Evolutionary conservation across 2,888 invertebrate genomes (phyloP), one percentile per base, ranked within the genome.

Genomic region (Leptinotarsa juncta): DNA sequence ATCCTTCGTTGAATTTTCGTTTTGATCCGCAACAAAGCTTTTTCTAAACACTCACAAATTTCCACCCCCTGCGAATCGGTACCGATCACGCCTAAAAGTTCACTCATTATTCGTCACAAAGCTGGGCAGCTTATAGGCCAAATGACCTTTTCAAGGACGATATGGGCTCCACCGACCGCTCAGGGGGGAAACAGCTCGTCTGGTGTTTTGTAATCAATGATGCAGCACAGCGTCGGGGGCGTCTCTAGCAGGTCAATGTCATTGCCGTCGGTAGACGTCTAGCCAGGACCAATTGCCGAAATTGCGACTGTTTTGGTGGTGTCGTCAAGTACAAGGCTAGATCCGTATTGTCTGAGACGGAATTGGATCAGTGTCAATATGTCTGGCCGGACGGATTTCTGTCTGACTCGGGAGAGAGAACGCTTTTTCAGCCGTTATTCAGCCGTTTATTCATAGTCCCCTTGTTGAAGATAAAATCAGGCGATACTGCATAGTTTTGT

Each of bases 161-260:
- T n/a, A 62, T n/a, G 57, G 42, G 62, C 42, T 32, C 62, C 62
- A 16, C 26, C 60, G 60, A 60, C 23, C 60, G 62, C 62, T 32
- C 18, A 26, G 62, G 62, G 32, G 62, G 72, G 57, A 70, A 67
- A 42, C 67, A 68, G 70, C 72, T 53, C 72, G 74, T 72, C 77
- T 77, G 72, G 76, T 77, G 77, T 77, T 79, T 79, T 78, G 79
- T 79, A 82, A 82, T 82, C 82, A 82, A 82, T 82, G 82, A 78
- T 81, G 81, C 81, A 81, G 73, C 73, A 55, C 57, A 55, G 81
- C 80, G 81, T 79, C 79, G 77, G 79, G 80, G 82, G 79, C 79
- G 84, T 81, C 81, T 81, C 79, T 81, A 74, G 77, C 80, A 76
- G 82, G 82, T 82, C 82, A 82, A 82, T 81, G 82, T 83, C 82